phyloP scores from a whole-genome alignment of 2,113 vertebrate genomes.

The Dicaeum eximium region DNA sequence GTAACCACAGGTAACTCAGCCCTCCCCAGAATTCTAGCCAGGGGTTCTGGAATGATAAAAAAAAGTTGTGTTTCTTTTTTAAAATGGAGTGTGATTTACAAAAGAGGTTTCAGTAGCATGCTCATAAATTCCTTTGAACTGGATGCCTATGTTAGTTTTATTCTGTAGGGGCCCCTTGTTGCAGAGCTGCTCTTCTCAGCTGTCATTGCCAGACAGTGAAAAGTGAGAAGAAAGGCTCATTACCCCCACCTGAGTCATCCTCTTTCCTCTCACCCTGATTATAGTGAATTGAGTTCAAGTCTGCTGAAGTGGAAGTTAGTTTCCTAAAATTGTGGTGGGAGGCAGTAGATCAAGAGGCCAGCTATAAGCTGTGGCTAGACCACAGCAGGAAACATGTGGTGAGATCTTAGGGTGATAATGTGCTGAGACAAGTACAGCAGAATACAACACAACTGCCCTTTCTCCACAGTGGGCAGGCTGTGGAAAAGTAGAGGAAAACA shows the following conservation, averaged over 20 bases:
- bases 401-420: conserved; percentile 4
- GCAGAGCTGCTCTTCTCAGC: neutral
- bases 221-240: neutral
- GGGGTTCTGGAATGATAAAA: neutral
- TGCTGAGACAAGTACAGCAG: neutral
- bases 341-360: neutral
- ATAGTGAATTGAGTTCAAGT: neutral
- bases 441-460: neutral
- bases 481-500: neutral
- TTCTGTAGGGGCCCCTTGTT: neutral
- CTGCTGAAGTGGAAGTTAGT: neutral
- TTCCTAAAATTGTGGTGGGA: conserved; percentile 12
- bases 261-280: neutral
- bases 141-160: neutral
- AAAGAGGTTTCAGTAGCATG: neutral
- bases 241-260: neutral
- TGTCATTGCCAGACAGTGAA: neutral
- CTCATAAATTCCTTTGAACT: neutral
- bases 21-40: neutral
- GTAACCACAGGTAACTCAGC: neutral
- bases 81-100: neutral
- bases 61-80: neutral
- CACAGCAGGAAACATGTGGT: conserved; percentile 19
- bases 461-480: neutral
- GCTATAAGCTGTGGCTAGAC: conserved; percentile 8